Evolutionary conservation across 2,888 invertebrate species (phyloP), one percentile per base, ranked within the genome.

Genomic region (Eugnorisma glareosa): DNA sequence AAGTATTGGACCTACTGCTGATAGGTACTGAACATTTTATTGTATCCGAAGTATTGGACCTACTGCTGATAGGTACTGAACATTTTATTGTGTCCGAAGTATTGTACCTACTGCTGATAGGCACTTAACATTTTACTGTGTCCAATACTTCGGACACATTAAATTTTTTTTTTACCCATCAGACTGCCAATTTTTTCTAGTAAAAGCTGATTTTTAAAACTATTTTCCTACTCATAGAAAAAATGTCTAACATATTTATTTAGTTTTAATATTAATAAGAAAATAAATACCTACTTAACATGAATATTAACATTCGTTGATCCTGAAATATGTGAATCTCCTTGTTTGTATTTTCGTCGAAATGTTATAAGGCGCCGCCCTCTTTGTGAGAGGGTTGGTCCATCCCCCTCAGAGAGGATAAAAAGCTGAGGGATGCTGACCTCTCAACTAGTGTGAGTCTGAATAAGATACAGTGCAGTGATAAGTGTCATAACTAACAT

Each of bases 381-480:
- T 93, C 92, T 83, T 67, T 63, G 35, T 45, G 73, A 85, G 93
- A 93, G 93, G 93, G 90, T 82, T 88, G 91, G 90, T 88, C 92
- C 95, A 92, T 90, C 94, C 94, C 94, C 91, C 89, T 90, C 85
- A 81, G 87, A 89, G 88, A 87, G 84, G 87, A 91, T 95, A 95
- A 93, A 95, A 79, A 94, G 88, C 88, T 61, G 91, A 94, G 96
- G 94, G 95, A 95, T 94, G 94, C 94, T 95, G 94, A 68, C 83
- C 83, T 91, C 89, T 85, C 81, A 79, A 88, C 88, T 91, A 95
- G 92, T 93, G 73, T 81, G 86, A 80, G 80, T 73, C 80, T 48
- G 68, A 75, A 61, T 73, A 81, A 77, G 73, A 71, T 77, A 70
- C 68, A 21, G 81, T 79, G 75, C 28, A 75, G 78, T 77, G 74